Conservation (phyloP, 2,888 invertebrate species). For the Molorchus minor region DNA sequence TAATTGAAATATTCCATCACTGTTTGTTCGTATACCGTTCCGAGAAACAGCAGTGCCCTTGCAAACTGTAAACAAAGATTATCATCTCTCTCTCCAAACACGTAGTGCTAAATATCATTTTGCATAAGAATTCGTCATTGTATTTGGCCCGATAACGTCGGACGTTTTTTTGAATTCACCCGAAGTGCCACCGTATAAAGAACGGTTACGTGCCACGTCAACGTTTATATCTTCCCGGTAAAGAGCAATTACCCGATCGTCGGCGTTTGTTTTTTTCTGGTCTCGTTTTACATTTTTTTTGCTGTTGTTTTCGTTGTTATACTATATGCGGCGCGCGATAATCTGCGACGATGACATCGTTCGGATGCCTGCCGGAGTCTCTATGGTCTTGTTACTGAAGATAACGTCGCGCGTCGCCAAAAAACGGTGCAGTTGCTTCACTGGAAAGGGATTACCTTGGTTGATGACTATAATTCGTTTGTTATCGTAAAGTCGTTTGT, state of each 20-base stretch:
- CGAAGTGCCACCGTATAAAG: not conserved
- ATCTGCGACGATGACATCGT: not conserved
- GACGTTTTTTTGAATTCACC: not conserved
- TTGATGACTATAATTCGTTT: too few species aligned
- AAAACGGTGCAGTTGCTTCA: not conserved
- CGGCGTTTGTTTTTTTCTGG: not conserved
- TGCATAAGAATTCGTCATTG: constrained; percentile 20
- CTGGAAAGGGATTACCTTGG: too few species aligned
- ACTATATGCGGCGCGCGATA: not conserved
- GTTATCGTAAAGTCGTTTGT: too few species aligned
- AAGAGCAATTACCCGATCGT: not conserved
- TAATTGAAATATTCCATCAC: too few species aligned
- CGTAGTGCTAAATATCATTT: constrained; percentile 13
- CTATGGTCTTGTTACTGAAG: not conserved
- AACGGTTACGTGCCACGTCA: not conserved
- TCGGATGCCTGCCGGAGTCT: not conserved
- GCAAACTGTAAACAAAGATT: not conserved
- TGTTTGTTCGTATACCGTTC: not conserved
- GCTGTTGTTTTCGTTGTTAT: not conserved
- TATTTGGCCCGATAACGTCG: constrained; percentile 2
- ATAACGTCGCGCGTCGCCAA: not conserved
- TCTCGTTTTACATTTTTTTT: not conserved
- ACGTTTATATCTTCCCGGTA: not conserved
- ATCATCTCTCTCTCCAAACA: constrained; percentile 1
- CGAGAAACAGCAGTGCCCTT: not conserved